These are phyloP conservation scores for Tamandua tetradactyla DNA, from an alignment of 2,797 vertebrate species.

Conservation along the genomic window DNA sequence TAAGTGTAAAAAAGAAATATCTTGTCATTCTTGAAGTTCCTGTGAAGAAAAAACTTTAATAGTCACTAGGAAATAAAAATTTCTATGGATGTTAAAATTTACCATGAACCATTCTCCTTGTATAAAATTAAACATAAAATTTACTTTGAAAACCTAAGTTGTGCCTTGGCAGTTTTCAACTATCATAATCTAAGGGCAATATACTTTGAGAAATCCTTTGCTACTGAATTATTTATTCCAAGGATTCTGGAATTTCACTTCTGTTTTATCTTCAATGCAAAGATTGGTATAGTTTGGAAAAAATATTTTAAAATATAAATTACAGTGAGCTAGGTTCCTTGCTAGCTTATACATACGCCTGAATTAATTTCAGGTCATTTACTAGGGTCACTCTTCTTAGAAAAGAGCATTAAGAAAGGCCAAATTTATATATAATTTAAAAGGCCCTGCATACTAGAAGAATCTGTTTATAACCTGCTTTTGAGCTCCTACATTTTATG, in stretches of 20 bases:
- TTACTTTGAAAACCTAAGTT: background rate
- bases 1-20: slow-evolving; percentile 3
- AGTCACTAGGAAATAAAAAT: background rate
- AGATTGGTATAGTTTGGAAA: background rate
- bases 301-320: background rate
- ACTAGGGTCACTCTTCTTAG: background rate
- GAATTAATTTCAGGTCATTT: background rate
- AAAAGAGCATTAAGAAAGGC: background rate
- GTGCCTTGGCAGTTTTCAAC: background rate
- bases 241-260: background rate
- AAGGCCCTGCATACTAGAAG: background rate
- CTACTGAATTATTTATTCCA: background rate
- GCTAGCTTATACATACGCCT: background rate
- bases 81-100: background rate
- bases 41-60: slow-evolving; percentile 39
- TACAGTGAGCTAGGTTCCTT: background rate
- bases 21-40: background rate
- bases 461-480: background rate
- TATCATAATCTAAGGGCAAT: background rate
- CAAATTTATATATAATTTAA: background rate
- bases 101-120: background rate
- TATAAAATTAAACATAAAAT: slow-evolving; percentile 8
- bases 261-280: background rate
- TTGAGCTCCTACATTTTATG: background rate
- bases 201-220: background rate